phyloP scores from a whole-genome alignment of 2,113 vertebrate species.

The Cyanoramphus novaezelandiae region DNA sequence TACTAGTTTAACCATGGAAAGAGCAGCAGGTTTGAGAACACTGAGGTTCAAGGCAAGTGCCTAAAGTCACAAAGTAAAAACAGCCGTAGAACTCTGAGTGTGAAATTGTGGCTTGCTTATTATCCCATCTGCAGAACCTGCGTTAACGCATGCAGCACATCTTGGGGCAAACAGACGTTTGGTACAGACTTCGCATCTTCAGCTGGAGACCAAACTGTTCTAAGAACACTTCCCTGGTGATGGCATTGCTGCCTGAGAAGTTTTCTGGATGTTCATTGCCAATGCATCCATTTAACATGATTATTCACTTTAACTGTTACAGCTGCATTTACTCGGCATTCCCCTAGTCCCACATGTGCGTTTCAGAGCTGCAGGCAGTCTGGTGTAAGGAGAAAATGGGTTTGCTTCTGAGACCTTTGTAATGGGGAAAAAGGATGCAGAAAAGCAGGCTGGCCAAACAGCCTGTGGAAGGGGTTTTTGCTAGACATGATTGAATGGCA shows the following conservation, averaged over 20 bases:
- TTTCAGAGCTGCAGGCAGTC: not conserved
- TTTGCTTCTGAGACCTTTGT: not conserved
- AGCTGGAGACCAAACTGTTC: not conserved
- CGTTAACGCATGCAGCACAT: not conserved
- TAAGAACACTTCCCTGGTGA: not conserved
- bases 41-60: not conserved
- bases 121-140: not conserved
- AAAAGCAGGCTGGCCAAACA: not conserved
- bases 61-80: not conserved
- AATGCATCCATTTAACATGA: not conserved
- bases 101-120: not conserved
- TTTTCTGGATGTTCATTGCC: not conserved
- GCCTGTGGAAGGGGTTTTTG: not conserved
- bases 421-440: not conserved
- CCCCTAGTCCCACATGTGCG: not conserved
- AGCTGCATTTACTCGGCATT: not conserved
- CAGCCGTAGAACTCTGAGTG: not conserved
- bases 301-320: not conserved
- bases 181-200: not conserved
- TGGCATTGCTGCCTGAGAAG: not conserved
- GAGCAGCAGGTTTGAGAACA: not conserved
- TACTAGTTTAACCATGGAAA: not conserved
- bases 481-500: not conserved
- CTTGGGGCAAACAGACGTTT: not conserved
- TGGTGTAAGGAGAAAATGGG: not conserved